phyloP scores from a whole-genome alignment of 2,888 invertebrate genomes.

The Cataglyphis rosenhaueri region DNA sequence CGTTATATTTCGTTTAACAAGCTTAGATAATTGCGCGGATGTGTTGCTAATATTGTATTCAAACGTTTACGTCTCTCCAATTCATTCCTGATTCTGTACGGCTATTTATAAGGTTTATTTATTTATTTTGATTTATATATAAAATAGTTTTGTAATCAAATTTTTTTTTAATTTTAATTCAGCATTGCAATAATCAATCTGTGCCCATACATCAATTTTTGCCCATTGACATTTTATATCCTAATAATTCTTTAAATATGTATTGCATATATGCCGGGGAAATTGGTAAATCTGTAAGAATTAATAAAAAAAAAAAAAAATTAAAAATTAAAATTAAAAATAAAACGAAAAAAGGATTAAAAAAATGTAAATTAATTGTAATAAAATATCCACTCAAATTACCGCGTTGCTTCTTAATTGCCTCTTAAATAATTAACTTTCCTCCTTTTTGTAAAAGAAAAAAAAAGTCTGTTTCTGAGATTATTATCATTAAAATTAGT shows the following conservation, averaged over 20 bases:
- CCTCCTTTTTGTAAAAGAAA: too few species aligned
- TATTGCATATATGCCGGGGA: background rate
- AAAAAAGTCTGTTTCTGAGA: too few species aligned
- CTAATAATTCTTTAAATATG: constrained; percentile 7
- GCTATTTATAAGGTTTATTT: too few species aligned
- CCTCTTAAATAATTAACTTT: too few species aligned
- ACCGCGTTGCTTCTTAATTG: too few species aligned
- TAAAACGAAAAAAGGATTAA: background rate
- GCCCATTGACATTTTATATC: background rate
- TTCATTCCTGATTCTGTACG: too few species aligned
- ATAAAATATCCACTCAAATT: too few species aligned
- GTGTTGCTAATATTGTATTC: background rate
- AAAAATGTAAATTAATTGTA: too few species aligned
- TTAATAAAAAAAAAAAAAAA: background rate
- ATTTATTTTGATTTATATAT: too few species aligned
- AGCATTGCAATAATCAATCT: background rate
- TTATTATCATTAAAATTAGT: background rate
- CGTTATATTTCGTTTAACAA: background rate
- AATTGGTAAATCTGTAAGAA: constrained; percentile 10
- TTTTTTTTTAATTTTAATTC: background rate
- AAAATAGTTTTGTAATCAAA: too few species aligned
- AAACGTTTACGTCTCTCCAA: background rate
- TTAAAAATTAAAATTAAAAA: too few species aligned
- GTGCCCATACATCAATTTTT: background rate
- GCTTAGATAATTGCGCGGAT: background rate